Evolutionary conservation across 2,888 invertebrate species (phyloP).

Genomic region (Ferrisia virgata): DNA sequence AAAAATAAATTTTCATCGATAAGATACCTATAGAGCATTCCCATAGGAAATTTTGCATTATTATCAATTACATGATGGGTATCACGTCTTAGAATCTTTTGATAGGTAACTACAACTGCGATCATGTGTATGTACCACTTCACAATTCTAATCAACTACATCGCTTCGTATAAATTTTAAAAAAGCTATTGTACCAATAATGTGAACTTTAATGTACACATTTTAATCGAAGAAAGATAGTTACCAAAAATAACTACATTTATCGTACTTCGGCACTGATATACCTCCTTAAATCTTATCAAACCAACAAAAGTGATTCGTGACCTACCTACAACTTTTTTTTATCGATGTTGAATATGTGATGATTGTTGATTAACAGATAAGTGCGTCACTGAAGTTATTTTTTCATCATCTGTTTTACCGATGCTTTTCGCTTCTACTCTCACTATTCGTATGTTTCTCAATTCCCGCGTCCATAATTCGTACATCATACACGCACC

Average conservation of each 20-base stretch:
- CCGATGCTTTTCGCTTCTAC: not conserved
- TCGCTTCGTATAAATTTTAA: too few species aligned
- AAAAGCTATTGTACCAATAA: too few species aligned
- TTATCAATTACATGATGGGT: too few species aligned
- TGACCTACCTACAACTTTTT: not conserved
- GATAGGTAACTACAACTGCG: too few species aligned
- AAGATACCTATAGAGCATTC: too few species aligned
- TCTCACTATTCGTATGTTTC: not conserved
- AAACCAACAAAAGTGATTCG: not conserved
- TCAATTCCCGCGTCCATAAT: not conserved
- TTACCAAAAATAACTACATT: not conserved
- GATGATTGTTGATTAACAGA: not conserved
- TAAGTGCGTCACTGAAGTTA: not conserved
- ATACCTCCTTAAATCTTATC: not conserved
- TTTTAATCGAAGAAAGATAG: too few species aligned
- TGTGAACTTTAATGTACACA: too few species aligned
- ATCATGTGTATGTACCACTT: too few species aligned
- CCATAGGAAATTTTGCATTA: too few species aligned
- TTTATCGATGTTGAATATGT: not conserved
- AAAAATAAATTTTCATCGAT: too few species aligned
- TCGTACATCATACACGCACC: not conserved
- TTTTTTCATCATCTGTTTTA: not conserved
- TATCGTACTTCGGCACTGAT: not conserved
- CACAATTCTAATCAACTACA: too few species aligned
- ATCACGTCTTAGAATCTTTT: too few species aligned